These are phyloP conservation scores for Sturnus vulgaris DNA, from an alignment of 2,113 vertebrate species.

Conservation along the genomic window DNA sequence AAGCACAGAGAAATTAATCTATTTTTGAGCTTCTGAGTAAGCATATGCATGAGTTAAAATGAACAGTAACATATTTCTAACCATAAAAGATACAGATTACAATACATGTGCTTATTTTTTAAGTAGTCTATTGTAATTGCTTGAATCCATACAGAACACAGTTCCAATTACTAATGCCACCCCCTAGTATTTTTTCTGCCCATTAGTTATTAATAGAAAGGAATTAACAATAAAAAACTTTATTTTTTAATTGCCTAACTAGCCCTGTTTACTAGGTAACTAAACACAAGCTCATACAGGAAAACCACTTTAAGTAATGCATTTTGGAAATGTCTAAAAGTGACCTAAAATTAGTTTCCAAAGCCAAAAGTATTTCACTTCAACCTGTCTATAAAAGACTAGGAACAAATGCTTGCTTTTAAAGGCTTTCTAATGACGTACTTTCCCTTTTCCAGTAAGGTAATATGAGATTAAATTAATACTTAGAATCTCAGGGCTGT, in stretches of 20 bases:
- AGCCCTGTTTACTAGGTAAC: neutral
- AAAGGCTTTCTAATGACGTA: neutral
- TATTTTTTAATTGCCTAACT: neutral
- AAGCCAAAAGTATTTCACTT: neutral
- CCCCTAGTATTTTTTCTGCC: neutral
- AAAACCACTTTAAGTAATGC: neutral
- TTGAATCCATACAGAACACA: neutral
- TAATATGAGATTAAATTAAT: neutral
- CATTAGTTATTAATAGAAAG: neutral
- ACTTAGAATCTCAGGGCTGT: neutral
- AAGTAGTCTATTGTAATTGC: neutral
- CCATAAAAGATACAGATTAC: neutral
- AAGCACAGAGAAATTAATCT: neutral
- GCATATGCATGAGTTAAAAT: neutral
- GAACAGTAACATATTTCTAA: neutral
- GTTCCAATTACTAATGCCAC: neutral
- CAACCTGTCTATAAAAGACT: neutral
- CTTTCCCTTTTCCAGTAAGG: neutral
- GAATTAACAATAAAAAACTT: neutral
- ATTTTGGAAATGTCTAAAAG: neutral
- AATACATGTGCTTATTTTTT: neutral
- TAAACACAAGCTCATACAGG: neutral
- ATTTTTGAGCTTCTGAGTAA: neutral
- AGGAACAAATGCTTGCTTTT: neutral
- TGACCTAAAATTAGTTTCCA: neutral